Base-by-base conservation (phyloP, 2,797 vertebrate genomes). In the Diglossa cyanea region DNA sequence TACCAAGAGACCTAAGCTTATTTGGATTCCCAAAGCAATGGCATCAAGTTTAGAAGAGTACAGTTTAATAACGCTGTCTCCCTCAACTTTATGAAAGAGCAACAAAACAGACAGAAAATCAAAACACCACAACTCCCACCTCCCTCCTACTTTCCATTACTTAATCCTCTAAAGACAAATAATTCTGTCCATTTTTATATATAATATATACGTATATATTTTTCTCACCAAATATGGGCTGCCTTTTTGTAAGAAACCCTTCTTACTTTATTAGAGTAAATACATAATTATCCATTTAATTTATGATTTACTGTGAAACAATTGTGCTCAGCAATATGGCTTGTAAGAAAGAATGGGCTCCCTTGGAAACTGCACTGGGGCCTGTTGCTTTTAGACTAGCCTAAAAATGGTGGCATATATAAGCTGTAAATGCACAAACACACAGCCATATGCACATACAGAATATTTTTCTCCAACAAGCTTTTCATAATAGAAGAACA, bases 21-120 rank as follows among this genome's bases (percentile, higher is more conserved):
- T 83, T n/a, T 88, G 58, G 42, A 91, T 94, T 90, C 73, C 91
- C 70, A 89, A 93, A 90, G 61, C 66, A 85, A 90, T 26, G 4
- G 20, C 45, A 80, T 61, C 61, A 74, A 74, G 66, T 67, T 88
- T 72, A 73, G 53, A 80, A 74, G 24, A 85, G 35, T 40, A 51
- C 67, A 77, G n/a, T 23, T 80, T 83, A 90, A 87, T 35, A 20
- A 74, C 5, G 3, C 13, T 68, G 35, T 62, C 78, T 68, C 77
- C 21, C 25, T 88, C 25, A 72, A 85, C 7, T 18, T n/a, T 72
- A 48, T 30, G 55, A 33, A 92, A 68, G 11, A 72, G 20, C 18
- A 76, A 78, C 30, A 71, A 62, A 73, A 73, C 16, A 74, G 33
- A 74, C 17, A 35, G 51, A 75, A 42, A 73, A 66, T 62, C 44